phyloP scores from a whole-genome alignment of 2,113 vertebrate species.

The Bufo bufo region DNA sequence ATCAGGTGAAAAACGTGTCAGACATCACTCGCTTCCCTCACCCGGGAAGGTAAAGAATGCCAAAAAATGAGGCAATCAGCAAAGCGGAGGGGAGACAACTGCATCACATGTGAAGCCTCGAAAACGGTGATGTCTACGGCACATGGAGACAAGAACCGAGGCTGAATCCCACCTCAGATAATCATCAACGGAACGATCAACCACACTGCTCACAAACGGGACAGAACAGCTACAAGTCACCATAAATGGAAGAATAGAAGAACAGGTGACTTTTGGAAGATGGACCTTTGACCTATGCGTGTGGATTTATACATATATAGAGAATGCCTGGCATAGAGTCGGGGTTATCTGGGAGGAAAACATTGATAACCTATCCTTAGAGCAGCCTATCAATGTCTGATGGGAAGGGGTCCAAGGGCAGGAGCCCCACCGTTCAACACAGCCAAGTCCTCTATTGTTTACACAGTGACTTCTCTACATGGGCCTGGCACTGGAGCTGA shows the following conservation, averaged over 20 bases:
- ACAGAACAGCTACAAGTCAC: background rate
- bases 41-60: constrained; percentile 47
- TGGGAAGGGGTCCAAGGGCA: too few relatives aligned
- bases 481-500: too few relatives aligned
- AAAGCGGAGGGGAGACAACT: constrained; percentile 40
- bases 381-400: background rate
- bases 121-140: too few relatives aligned
- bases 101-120: constrained; percentile 10
- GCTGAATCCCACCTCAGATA: constrained; percentile 3
- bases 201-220: background rate
- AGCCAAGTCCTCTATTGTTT: too few relatives aligned
- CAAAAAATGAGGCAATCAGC: constrained; percentile 52
- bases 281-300: too few relatives aligned
- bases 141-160: background rate
- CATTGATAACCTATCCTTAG: background rate
- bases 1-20: constrained; percentile 55
- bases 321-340: background rate
- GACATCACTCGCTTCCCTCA: constrained; percentile 47
- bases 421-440: too few relatives aligned
- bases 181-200: background rate
- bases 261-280: background rate
- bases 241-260: background rate
- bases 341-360: too few relatives aligned
- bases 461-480: too few relatives aligned
- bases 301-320: background rate